Evolutionary conservation across 2,797 vertebrate genomes (phyloP).

Genomic region (Sardinella longiceps): DNA sequence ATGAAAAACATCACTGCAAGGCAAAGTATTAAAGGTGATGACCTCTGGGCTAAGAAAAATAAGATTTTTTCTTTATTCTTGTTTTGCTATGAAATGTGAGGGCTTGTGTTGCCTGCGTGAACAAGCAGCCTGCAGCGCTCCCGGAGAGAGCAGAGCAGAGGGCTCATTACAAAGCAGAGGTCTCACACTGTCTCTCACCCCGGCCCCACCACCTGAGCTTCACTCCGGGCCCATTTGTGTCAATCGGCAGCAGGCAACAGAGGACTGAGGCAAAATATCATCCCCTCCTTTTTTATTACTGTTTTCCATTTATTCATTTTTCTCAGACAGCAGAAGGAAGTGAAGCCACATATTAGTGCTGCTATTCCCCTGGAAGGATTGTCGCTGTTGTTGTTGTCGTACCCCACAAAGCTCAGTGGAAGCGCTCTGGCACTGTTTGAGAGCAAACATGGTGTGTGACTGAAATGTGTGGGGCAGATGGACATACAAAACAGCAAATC

Average conservation of each 20-base stretch:
- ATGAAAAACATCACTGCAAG: not conserved
- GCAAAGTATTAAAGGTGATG: not conserved
- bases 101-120: conserved; percentile 12
- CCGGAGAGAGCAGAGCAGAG: not conserved
- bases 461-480: conserved; percentile 29
- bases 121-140: not conserved
- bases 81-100: not conserved
- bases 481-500: conserved; percentile 51
- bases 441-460: conserved; percentile 37
- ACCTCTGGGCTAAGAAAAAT: not conserved
- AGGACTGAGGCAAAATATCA: not conserved
- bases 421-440: not conserved
- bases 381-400: too few relatives aligned
- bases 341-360: not conserved
- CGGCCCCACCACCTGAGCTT: not conserved
- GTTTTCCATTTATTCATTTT: not conserved
- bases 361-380: not conserved
- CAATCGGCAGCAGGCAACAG: not conserved
- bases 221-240: not conserved
- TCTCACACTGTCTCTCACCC: not conserved
- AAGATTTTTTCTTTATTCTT: not conserved
- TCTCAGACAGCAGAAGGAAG: not conserved
- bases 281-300: not conserved
- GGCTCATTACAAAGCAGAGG: conserved; percentile 6
- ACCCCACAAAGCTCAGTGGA: not conserved